phyloP scores from a whole-genome alignment of 2,888 invertebrate genomes.

The Calameuta idolon region DNA sequence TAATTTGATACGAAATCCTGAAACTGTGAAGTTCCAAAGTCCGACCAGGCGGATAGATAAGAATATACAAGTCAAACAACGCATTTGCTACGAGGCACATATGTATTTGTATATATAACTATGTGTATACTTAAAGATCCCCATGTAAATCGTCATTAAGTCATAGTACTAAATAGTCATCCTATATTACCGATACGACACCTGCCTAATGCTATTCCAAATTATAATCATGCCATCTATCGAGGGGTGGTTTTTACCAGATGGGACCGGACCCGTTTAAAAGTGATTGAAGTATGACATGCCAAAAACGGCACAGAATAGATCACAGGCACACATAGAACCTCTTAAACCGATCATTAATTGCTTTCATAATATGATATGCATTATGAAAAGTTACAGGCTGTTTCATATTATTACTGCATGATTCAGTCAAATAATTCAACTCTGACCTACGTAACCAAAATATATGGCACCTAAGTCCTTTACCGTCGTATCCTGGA shows the following conservation, averaged over 20 bases:
- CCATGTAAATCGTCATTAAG: neutral
- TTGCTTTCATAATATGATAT: neutral
- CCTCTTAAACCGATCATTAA: neutral
- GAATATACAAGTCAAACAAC: too few species aligned
- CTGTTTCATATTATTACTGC: neutral
- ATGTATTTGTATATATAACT: neutral
- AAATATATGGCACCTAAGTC: neutral
- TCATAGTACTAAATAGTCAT: neutral
- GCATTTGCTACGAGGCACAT: too few species aligned
- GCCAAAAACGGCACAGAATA: neutral
- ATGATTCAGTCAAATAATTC: neutral
- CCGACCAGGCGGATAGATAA: neutral
- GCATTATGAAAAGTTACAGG: neutral
- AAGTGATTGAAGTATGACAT: neutral
- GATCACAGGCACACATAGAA: neutral
- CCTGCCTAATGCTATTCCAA: neutral
- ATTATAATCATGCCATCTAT: neutral
- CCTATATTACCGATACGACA: neutral
- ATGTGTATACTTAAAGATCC: neutral
- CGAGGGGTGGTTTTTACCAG: neutral
- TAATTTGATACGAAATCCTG: neutral
- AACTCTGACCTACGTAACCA: neutral
- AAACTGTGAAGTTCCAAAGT: neutral
- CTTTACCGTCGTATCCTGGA: neutral
- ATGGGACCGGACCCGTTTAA: neutral